Evolutionary conservation across 2,888 invertebrate species (phyloP), one percentile per base, ranked within the genome.

Genomic region (Eupelmus urozonus): DNA sequence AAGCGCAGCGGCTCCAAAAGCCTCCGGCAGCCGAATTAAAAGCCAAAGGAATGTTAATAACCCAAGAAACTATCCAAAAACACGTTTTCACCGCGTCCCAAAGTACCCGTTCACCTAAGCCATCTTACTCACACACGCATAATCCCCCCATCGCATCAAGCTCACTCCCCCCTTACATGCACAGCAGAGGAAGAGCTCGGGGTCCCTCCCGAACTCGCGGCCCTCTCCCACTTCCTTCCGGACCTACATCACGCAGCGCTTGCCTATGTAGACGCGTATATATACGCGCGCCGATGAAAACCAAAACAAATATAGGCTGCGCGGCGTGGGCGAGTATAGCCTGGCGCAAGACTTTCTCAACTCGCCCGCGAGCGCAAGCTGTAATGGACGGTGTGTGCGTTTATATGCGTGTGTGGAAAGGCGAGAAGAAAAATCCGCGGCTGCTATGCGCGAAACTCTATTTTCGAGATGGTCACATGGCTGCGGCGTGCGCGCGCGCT

Each of bases 331-430:
- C 65, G 75, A 42, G 60, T 20, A 13, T 3, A 16, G 51, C 75
- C 63, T 76, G 70, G 70, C 76, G 77, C 77, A 78, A 76, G 55
- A 60, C 77, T 78, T 78, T 78, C 77, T 71, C 76, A 80, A 78
- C 40, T 13, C 60, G 60, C 23, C 2, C 27, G 16, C 13, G 25
- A 18, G 13, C 55, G 13, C 16, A 45, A 45, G 2, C 9, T 45
- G 16, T 45, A 45, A 45, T 13, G 13, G 4, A 45, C 16, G 13
- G 16, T 16, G 2, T 45, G 16, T 45, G 53, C 20, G 20, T 53
- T 1, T 53, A 20, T 57, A 40, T 13, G 27, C 63, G 45, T 27
- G 20, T 34, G 55, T 20, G 34, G 45, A 76, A 27, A 71, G 57
- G 57, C 45, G 29, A 57, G 29, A 59, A 20, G 5, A 34, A 69